Evolutionary conservation across 2,113 vertebrate species (phyloP), one percentile per base, ranked within the genome.

Genomic region (Prionailurus bengalensis): DNA sequence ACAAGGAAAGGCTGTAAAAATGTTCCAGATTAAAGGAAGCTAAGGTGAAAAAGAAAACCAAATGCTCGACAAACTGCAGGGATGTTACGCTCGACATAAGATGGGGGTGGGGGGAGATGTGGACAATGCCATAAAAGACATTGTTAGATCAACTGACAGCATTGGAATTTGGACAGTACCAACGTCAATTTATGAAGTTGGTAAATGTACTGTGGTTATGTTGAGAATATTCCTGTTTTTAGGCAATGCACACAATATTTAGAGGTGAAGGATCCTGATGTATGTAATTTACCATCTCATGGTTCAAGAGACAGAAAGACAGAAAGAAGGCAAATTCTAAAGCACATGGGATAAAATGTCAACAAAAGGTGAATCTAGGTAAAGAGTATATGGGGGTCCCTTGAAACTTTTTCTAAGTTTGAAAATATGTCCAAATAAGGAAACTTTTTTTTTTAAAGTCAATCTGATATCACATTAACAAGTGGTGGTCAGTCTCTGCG

Each of bases 361-460:
- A 73, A 48, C 19, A 74, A 13, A 5, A 81, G 5, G 14, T 81
- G 71, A 85, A 39, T 58, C 23, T n/a, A 42, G 55, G 70, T 39
- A 55, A 74, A 91, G 36, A 31, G 6, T 78, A 2, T 4, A n/a
- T 21, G 33, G 3, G 58, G 7, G 29, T 63, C 82, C 89, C 73
- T 39, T 76, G 86, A 33, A 83, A 91, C 36, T 16, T 73, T 87
- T 88, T 51, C 51, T 55, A 86, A 78, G 31, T 79, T 97, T 53
- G 45, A 68, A 84, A 82, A 76, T n/a, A 70, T 21, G 15, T 89
- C 21, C 78, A 78, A 78, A 88, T 92, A 78, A 94, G 55, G n/a
- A 63, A 55, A 68, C 15, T 8, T 79, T 90, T 66, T 42, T 58
- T 45, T 36, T 17, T 29, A 27, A 68, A 88, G 51, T 82, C 51